These are phyloP conservation scores for Caenorhabditis latens DNA, from an alignment of 1,140 invertebrate genomes.

Conservation along the genomic window DNA sequence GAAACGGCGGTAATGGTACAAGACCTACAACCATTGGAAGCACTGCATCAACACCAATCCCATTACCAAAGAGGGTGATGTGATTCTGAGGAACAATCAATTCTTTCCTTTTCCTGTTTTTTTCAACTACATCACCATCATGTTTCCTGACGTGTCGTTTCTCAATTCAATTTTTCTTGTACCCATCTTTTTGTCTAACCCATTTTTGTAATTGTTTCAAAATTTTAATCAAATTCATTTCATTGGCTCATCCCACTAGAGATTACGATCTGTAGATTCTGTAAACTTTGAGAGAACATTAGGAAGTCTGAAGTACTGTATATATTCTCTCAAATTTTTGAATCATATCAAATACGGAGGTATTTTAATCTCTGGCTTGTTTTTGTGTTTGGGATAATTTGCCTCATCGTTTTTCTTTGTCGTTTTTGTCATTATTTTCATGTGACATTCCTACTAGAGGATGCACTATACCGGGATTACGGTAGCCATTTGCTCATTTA, in stretches of 20 bases:
- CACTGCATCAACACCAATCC: constrained; percentile 35
- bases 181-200: constrained; percentile 32
- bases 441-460: constrained; percentile 23
- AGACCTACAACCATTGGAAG: constrained; percentile 21
- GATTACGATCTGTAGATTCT: constrained; percentile 46
- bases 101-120: too few relatives aligned
- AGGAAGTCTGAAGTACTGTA: not conserved
- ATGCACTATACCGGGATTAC: constrained; percentile 39
- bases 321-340: not conserved
- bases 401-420: constrained; percentile 3
- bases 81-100: not conserved
- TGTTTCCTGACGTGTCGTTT: constrained; percentile 1
- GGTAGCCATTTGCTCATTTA: constrained; percentile 27
- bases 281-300: not conserved
- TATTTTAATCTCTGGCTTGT: constrained; percentile 55
- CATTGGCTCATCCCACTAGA: constrained; percentile 43
- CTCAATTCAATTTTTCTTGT: not conserved
- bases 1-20: not conserved
- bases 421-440: constrained; percentile 27
- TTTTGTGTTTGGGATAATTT: constrained; percentile 36
- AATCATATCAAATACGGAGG: constrained; percentile 37
- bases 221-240: constrained; percentile 23
- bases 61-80: constrained; percentile 30
- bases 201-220: constrained; percentile 34
- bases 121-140: not conserved